Percentiles rank a stretch among this genome's conserved stretches.
phyloP scores from a whole-genome alignment of 2,888 invertebrate genomes.

The Lepidocyrtoides sp. region DNA sequence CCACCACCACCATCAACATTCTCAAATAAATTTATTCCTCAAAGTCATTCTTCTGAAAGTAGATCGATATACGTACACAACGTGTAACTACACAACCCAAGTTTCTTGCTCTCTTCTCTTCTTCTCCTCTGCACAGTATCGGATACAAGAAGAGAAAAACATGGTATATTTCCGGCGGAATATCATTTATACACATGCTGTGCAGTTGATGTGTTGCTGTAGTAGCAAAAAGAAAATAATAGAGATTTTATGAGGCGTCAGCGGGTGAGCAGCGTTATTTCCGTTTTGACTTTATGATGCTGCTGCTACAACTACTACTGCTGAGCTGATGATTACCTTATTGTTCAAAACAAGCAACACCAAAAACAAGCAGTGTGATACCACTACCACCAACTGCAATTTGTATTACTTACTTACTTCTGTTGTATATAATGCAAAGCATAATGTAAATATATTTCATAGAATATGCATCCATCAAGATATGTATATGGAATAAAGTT shows the following conservation, averaged over 20 bases:
- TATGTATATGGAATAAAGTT: neutral
- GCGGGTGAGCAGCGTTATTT: constrained; percentile 25
- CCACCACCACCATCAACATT: too few relatives aligned
- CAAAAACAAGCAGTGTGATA: neutral
- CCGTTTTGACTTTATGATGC: constrained; percentile 15
- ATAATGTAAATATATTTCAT: too few relatives aligned
- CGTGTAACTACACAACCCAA: too few relatives aligned
- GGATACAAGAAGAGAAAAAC: neutral
- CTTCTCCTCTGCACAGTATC: too few relatives aligned
- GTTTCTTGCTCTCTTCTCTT: too few relatives aligned
- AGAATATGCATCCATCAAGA: too few relatives aligned
- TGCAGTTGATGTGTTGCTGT: neutral
- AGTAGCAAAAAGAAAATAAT: neutral
- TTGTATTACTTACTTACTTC: neutral
- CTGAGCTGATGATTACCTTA: neutral
- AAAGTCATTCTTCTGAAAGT: too few relatives aligned
- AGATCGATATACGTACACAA: too few relatives aligned
- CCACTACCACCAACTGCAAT: neutral
- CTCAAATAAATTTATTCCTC: too few relatives aligned
- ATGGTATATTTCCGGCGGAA: neutral
- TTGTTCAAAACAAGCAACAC: too few relatives aligned
- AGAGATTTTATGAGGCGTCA: constrained; percentile 26
- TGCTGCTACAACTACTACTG: neutral
- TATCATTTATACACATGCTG: neutral
- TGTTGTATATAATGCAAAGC: too few relatives aligned